These are phyloP conservation scores for Spatula clypeata DNA, from an alignment of 2,797 vertebrate species.

Conservation along the genomic window DNA sequence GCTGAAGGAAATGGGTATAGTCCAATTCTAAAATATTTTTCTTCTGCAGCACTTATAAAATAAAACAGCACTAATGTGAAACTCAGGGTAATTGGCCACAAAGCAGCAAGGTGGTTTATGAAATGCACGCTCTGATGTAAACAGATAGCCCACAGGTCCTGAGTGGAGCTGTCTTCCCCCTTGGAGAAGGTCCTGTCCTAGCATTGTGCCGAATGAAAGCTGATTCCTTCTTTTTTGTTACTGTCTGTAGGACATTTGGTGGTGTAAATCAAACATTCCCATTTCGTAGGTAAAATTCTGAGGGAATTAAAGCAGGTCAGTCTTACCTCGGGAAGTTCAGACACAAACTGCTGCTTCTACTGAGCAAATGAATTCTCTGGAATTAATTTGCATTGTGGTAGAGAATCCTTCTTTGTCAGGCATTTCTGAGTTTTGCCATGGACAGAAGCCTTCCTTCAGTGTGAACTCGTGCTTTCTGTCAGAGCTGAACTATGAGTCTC, in stretches of 20 bases:
- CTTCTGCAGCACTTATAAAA: background rate
- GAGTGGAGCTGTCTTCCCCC: background rate
- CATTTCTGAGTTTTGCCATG: accelerated
- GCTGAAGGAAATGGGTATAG: background rate
- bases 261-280: background rate
- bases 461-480: background rate
- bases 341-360: accelerated
- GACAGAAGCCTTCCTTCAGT: background rate
- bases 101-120: background rate
- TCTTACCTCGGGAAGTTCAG: background rate
- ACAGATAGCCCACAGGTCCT: background rate
- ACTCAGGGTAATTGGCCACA: background rate
- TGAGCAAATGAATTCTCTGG: background rate
- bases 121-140: accelerated
- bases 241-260: background rate
- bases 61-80: background rate
- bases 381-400: background rate
- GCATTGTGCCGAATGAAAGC: background rate
- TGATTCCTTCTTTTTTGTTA: background rate
- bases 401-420: accelerated
- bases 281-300: accelerated
- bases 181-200: accelerated
- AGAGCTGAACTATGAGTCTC: background rate
- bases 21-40: conserved; percentile 20
- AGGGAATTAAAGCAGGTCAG: background rate